Evolutionary conservation across 2,797 vertebrate species (phyloP).

Genomic region (Lutjanus argentimaculatus): DNA sequence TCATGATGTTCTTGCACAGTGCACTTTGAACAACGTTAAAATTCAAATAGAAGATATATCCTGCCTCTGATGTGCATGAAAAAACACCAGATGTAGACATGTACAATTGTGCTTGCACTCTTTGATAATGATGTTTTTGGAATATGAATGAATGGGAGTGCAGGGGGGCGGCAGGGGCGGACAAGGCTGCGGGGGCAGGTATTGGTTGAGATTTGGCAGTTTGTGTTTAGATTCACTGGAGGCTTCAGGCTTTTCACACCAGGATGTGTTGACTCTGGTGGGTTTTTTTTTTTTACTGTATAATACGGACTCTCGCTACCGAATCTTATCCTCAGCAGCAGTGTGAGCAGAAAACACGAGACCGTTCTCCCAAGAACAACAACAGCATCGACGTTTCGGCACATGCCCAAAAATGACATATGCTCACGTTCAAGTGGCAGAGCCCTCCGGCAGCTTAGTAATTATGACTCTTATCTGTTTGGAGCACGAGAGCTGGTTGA

Average conservation of each 20-base stretch:
- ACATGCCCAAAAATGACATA: constrained; percentile 20
- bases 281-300: background rate
- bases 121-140: constrained; percentile 51
- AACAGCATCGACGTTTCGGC: constrained; percentile 10
- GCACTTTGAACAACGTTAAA: constrained; percentile 45
- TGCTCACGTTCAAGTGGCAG: constrained; percentile 8
- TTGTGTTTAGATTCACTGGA: constrained; percentile 48
- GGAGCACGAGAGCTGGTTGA: constrained; percentile 6
- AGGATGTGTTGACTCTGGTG: constrained; percentile 32
- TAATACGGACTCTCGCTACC: constrained; percentile 15
- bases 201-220: constrained; percentile 53
- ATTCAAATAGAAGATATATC: constrained; percentile 40
- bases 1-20: constrained; percentile 23
- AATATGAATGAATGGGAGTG: constrained; percentile 52
- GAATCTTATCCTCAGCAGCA: constrained; percentile 22
- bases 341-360: constrained; percentile 27
- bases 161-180: background rate
- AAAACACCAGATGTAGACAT: constrained; percentile 37
- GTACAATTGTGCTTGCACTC: constrained; percentile 25
- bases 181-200: constrained; percentile 27
- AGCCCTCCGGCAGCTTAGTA: background rate
- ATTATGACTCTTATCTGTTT: constrained; percentile 16
- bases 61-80: constrained; percentile 31
- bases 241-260: constrained; percentile 50
- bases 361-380: constrained; percentile 8